phyloP scores from a whole-genome alignment of 2,113 vertebrate genomes.

The Benitochromis conjunctus region DNA sequence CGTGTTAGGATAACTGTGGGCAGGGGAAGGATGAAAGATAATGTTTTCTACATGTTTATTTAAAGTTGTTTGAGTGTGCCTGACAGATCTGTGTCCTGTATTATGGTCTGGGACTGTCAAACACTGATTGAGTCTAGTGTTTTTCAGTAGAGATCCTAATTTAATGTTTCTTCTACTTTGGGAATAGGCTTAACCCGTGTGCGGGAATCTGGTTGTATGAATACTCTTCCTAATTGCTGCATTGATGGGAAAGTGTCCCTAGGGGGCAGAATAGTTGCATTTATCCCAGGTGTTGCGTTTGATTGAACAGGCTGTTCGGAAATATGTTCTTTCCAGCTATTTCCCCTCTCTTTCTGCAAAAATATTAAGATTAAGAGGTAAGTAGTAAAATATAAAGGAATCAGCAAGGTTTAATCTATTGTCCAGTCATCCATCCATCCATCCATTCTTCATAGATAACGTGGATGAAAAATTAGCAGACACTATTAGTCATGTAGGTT shows the following conservation, averaged over 20 bases:
- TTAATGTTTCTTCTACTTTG: background rate
- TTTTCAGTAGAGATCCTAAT: background rate
- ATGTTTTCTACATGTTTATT: background rate
- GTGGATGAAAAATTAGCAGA: background rate
- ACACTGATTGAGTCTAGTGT: background rate
- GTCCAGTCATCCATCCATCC: accelerated
- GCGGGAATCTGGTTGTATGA: background rate
- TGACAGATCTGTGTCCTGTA: background rate
- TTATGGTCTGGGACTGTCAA: background rate
- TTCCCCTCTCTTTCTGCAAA: background rate
- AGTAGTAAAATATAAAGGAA: background rate
- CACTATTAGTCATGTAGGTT: background rate
- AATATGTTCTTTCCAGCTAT: background rate
- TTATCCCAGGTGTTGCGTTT: background rate
- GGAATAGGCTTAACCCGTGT: background rate
- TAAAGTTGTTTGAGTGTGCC: background rate
- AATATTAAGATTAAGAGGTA: background rate
- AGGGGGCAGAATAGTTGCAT: constrained; percentile 23
- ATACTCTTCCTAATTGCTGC: background rate
- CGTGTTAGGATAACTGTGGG: background rate
- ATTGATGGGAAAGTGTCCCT: background rate
- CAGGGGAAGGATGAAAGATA: background rate
- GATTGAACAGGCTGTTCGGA: background rate
- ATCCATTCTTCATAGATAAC: too few relatives aligned
- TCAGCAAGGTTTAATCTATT: background rate